These are phyloP conservation scores for Platichthys stellatus DNA, from an alignment of 2,113 vertebrate species.

Conservation along the genomic window DNA sequence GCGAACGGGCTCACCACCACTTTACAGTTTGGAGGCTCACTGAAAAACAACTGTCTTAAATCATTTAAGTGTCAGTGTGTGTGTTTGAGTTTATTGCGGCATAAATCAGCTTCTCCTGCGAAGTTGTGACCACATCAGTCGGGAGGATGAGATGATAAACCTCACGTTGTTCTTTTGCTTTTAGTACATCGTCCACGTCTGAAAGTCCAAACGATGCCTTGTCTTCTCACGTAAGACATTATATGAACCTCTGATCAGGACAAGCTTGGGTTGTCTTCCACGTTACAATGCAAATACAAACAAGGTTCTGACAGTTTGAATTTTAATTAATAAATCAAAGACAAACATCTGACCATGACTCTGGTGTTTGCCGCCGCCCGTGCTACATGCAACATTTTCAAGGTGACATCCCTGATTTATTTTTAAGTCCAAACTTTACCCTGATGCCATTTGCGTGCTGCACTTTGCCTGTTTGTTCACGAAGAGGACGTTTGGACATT, in stretches of 20 bases:
- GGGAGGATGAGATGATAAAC: not conserved
- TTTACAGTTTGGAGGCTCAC: conserved; percentile 11
- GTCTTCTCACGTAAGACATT: not conserved
- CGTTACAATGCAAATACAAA: too few relatives aligned
- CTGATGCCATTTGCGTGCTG: conserved; percentile 2
- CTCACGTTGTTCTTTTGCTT: not conserved
- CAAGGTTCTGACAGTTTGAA: too few relatives aligned
- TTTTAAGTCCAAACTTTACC: too few relatives aligned
- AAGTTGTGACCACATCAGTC: not conserved
- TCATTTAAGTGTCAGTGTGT: conserved; percentile 1
- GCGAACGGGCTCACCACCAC: conserved; percentile 5
- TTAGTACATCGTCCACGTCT: not conserved
- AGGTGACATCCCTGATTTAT: not conserved
- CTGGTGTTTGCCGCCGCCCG: too few relatives aligned
- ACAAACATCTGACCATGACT: too few relatives aligned
- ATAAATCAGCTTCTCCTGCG: conserved; percentile 12
- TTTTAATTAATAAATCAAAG: too few relatives aligned
- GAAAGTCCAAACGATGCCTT: too few relatives aligned
- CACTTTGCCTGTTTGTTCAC: conserved; percentile 12
- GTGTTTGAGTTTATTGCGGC: conserved; percentile 14
- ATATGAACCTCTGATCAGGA: too few relatives aligned
- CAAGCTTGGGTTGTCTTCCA: too few relatives aligned
- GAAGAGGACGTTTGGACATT: conserved; percentile 10
- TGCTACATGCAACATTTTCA: not conserved
- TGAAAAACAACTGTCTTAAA: conserved; percentile 29